Evolutionary conservation across 2,888 invertebrate genomes (phyloP).

Genomic region (Rhorus exstirpatorius): DNA sequence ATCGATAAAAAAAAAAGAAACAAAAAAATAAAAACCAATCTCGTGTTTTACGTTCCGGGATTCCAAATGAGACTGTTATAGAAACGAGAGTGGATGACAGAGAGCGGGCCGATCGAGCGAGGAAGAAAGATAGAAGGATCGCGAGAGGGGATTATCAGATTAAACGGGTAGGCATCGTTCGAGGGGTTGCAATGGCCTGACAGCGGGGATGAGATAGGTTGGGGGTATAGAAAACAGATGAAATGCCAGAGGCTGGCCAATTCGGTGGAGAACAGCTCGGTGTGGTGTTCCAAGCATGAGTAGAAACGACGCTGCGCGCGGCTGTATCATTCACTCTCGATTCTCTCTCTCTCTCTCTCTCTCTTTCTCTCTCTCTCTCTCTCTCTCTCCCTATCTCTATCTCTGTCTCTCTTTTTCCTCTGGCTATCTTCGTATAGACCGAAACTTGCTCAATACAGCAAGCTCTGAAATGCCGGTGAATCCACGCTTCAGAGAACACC

Average conservation of each 20-base stretch:
- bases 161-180: slow-evolving; percentile 76
- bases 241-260: slow-evolving; percentile 51
- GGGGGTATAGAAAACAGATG: slow-evolving; percentile 40
- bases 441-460: slow-evolving; percentile 42
- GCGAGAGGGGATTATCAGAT: slow-evolving; percentile 78
- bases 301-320: slow-evolving; percentile 61
- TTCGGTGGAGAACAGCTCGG: slow-evolving; percentile 34
- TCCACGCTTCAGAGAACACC: slow-evolving; percentile 53
- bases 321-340: slow-evolving; percentile 65
- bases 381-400: slow-evolving; percentile 25
- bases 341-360: slow-evolving; percentile 33
- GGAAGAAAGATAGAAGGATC: slow-evolving; percentile 58
- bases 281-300: slow-evolving; percentile 63
- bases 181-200: slow-evolving; percentile 55
- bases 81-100: slow-evolving; percentile 55
- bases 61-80: slow-evolving; percentile 51
- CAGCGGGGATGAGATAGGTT: slow-evolving; percentile 5
- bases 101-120: slow-evolving; percentile 39
- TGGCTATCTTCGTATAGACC: slow-evolving; percentile 59
- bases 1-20: slow-evolving; percentile 33
- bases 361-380: slow-evolving; percentile 31
- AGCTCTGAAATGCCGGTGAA: slow-evolving; percentile 32
- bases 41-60: slow-evolving; percentile 40
- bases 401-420: slow-evolving; percentile 26
- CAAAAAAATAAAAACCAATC: slow-evolving; percentile 31